Evolutionary conservation across 2,797 vertebrate genomes (phyloP), one percentile per base, ranked within the genome.

Genomic region (Limnodromus scolopaceus): DNA sequence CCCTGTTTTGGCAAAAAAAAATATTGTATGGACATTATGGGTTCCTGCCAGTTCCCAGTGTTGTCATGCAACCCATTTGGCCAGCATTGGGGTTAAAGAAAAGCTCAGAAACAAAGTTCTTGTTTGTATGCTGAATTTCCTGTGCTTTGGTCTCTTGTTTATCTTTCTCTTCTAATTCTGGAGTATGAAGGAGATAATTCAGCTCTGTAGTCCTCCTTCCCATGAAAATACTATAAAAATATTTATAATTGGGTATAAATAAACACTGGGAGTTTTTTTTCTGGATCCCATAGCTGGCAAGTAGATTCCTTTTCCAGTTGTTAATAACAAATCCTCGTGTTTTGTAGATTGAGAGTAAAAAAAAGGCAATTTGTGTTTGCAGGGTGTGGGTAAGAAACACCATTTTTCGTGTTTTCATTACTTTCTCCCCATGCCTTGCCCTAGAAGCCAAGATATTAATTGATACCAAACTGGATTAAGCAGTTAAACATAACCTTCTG

Each of bases 111-210:
- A n/a, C 9, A 24, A 68, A 76, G 17, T 27, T 39, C 41, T 61
- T 84, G 30, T 76, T 84, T 84, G 15, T 16, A 6, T 28, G 39
- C 9, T 92, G 71, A 55, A 82, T 89, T 94, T 92, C 89, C 78
- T 72, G 58, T 63, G 28, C 34, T 80, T 89, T 87, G 69, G 43
- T 80, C 46, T 45, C 22, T 60, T 94, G 84, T 92, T 96, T 89
- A 39, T 85, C 27, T 49, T 82, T 66, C 70, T 18, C 15, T 54
- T 69, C 78, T 91, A 79, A 93, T 84, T 91, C 36, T 32, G 46
- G 71, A 79, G 11, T 10, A 65, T 7, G 49, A 72, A 66, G 43
- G 11, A 86, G 58, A 91, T 66, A 68, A 63, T 32, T 51, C 30
- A 69, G 0, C 30, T 74, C 74, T 12, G 11, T 3, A 76, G 30